Conservation (phyloP, 2,797 vertebrate genomes). For the Kryptopterus vitreolus region DNA sequence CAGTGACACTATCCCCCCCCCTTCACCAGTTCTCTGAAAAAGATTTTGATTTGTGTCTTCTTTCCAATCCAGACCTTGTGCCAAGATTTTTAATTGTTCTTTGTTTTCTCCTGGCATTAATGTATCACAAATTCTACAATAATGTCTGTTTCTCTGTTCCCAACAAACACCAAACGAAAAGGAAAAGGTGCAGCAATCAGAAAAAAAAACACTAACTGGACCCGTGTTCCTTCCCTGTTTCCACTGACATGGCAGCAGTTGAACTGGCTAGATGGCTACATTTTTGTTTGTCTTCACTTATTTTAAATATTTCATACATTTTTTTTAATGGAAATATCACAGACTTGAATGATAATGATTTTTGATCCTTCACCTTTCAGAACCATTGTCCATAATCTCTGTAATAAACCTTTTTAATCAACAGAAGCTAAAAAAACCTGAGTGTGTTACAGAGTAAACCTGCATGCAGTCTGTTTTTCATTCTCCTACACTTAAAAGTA, state of each 20-base stretch:
- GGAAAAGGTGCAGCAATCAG: constrained; percentile 24
- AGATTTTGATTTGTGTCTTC: constrained; percentile 39
- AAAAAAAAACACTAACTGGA: constrained; percentile 19
- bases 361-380: constrained; percentile 21
- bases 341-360: background rate
- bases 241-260: constrained; percentile 12
- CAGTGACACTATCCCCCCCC: constrained; percentile 54
- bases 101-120: background rate
- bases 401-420: constrained; percentile 14
- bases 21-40: constrained; percentile 36
- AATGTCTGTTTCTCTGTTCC: constrained; percentile 11
- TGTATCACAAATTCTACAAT: constrained; percentile 11
- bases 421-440: constrained; percentile 9
- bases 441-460: background rate
- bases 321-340: background rate
- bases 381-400: constrained; percentile 1
- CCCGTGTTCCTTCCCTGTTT: constrained; percentile 19
- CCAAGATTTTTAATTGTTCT: background rate
- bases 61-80: background rate
- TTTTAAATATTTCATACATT: background rate
- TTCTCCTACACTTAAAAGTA: background rate
- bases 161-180: constrained; percentile 13
- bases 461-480: constrained; percentile 51
- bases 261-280: background rate
- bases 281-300: background rate